Conservation (phyloP, 2,888 invertebrate genomes). For the Netelia melanura region DNA sequence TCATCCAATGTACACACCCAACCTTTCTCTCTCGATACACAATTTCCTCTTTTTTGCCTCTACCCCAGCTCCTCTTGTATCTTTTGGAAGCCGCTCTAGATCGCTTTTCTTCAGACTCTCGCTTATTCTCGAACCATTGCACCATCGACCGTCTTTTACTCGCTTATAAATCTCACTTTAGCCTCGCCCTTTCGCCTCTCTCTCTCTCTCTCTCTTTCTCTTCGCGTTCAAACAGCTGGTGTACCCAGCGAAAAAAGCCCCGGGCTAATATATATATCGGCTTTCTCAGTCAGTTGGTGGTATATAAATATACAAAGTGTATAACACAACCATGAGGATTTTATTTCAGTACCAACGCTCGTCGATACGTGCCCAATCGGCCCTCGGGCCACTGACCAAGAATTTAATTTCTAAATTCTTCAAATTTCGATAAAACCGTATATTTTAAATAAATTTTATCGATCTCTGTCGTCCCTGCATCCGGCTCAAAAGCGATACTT, state of each 20-base stretch:
- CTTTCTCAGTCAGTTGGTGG: neutral
- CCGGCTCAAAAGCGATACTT: too few relatives aligned
- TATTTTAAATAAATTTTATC: too few relatives aligned
- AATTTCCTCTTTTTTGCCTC: slow-evolving; percentile 23
- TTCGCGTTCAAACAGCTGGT: slow-evolving; percentile 25
- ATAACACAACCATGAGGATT: neutral
- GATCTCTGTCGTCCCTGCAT: too few relatives aligned
- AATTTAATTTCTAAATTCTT: neutral
- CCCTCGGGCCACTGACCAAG: neutral
- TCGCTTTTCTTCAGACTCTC: slow-evolving; percentile 21
- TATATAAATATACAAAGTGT: neutral
- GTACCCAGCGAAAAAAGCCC: slow-evolving; percentile 21
- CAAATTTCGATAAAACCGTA: neutral
- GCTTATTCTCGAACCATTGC: slow-evolving; percentile 48
- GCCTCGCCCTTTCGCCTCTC: neutral
- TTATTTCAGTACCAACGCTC: slow-evolving; percentile 6
- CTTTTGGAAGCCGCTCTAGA: slow-evolving; percentile 20
- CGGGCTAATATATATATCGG: slow-evolving; percentile 3
- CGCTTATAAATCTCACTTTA: slow-evolving; percentile 65
- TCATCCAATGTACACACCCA: slow-evolving; percentile 1
- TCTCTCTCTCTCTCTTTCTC: neutral
- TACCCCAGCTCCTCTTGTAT: neutral
- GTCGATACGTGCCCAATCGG: neutral
- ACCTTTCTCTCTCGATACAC: neutral
- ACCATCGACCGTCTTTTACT: slow-evolving; percentile 6